Percentiles rank a stretch among this genome's conserved stretches.
Conservation (phyloP, 2,797 vertebrate species). For the Danio jaintianensis region DNA sequence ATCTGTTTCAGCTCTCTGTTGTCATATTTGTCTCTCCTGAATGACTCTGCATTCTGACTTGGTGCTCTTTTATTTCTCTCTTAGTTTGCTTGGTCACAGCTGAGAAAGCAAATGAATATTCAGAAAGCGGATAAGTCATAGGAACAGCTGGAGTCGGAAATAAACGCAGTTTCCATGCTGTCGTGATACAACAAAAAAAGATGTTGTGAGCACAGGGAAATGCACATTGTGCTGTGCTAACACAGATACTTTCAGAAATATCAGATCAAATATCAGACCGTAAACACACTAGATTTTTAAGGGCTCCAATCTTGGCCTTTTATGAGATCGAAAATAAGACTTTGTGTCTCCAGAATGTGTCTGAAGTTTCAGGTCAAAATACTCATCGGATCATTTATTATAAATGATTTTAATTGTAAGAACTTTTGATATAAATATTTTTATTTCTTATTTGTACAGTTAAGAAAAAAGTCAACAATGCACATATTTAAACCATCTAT, state of each 20-base stretch:
- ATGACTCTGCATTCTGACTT: background rate
- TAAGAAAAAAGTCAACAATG: too few species aligned
- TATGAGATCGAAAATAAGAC: too few species aligned
- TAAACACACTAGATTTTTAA: slow-evolving; percentile 1
- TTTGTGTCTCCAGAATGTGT: too few species aligned
- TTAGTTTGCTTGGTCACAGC: slow-evolving; percentile 29
- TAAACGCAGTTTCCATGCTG: background rate
- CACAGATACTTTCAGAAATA: slow-evolving; percentile 24
- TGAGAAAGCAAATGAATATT: slow-evolving; percentile 55
- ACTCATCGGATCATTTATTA: too few species aligned
- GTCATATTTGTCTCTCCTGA: background rate
- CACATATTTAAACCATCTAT: too few species aligned
- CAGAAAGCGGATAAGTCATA: background rate
- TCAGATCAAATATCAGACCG: background rate
- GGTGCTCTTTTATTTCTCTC: background rate
- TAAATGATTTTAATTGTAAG: too few species aligned
- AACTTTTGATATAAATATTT: too few species aligned
- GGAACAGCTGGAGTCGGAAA: slow-evolving; percentile 41
- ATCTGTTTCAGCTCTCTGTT: background rate
- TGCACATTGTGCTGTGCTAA: slow-evolving; percentile 16
- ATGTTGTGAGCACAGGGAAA: background rate
- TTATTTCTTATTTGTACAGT: too few species aligned
- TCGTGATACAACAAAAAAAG: slow-evolving; percentile 3
- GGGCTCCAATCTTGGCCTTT: too few species aligned
- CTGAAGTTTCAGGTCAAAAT: too few species aligned